Evolutionary conservation across 2,888 invertebrate species (phyloP), one percentile per base, ranked within the genome.

Genomic region (Lasioglossum marginatum): DNA sequence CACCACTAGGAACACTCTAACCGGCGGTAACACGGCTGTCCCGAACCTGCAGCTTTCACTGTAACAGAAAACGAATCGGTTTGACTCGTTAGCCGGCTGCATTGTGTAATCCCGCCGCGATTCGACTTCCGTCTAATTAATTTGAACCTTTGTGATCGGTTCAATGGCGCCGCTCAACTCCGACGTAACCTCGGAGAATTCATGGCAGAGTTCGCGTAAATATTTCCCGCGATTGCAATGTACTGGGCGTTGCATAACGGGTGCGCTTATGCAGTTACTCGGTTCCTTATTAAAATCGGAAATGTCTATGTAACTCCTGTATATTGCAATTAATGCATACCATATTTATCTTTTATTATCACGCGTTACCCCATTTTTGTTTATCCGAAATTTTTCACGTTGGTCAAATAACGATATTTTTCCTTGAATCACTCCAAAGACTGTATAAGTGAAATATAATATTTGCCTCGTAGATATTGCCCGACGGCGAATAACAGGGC

Each of bases 1-100:
- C 88, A 96, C 95, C 85, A 96, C 96, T 94, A 96, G 95, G 91
- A 96, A 96, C 83, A 96, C 95, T 87, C 96, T 96, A 5, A 96
- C 96, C 1, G 96, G 96, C 48, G 96, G 95, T 77, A 96, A 95
- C 37, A 96, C 96, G 66, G 96, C 94, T 40, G 95, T 94, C 40
- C 95, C 95, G 90, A 96, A 96, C 6, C 96, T 95, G 89, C 96
- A 96, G 90, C 95, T 95, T 81, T 94, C 95, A 40, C 95, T 95
- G 93, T 85, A 95, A 81, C 52, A 85, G 52, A 78, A 85, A 87
- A 31, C 37, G n/a, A 81, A 86, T 86, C 81, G 77, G 52, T 82
- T 72, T 72, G 43, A 40, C 45, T 76, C 40, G 63, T 87, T 81
- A 57, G 27, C 31, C 72, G 81, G 71, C 16, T 66, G 63, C 3